A percentile compares a stretch with the other conserved stretches of the same genome.
phyloP scores from a whole-genome alignment of 2,797 vertebrate genomes.

The Orestias chungarensis region DNA sequence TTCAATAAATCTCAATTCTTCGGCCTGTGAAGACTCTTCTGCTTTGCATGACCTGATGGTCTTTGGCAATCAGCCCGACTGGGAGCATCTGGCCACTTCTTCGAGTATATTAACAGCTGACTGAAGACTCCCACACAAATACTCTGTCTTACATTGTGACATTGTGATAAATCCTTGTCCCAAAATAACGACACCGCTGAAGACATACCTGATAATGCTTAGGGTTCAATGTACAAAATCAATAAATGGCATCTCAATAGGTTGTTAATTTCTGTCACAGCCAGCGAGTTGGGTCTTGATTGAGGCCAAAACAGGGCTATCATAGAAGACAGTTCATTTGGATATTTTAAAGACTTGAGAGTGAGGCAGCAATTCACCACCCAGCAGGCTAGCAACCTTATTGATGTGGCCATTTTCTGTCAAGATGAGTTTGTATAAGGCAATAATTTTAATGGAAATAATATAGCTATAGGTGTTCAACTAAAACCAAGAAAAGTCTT shows the following conservation, averaged over 20 bases:
- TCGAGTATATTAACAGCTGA: too few species aligned
- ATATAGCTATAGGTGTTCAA: neutral
- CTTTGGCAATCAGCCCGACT: too few species aligned
- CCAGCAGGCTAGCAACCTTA: neutral
- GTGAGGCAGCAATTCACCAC: neutral
- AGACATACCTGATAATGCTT: neutral
- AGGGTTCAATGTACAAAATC: neutral
- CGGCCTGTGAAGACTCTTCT: too few species aligned
- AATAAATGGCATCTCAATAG: neutral
- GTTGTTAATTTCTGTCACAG: neutral
- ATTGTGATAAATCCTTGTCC: too few species aligned
- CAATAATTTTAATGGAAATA: slow-evolving; percentile 16
- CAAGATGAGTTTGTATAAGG: slow-evolving; percentile 10
- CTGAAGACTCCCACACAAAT: too few species aligned
- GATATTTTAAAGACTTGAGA: neutral
- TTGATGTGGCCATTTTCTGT: slow-evolving; percentile 6
- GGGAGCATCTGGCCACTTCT: too few species aligned
- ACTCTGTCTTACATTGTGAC: too few species aligned
- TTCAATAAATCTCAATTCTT: too few species aligned
- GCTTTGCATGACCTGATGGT: too few species aligned
- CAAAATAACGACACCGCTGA: too few species aligned
- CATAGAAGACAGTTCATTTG: neutral
- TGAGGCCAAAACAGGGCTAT: neutral
- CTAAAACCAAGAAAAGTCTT: slow-evolving; percentile 3
- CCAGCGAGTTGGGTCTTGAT: neutral